Conservation (phyloP, 2,888 invertebrate genomes). For the Conistra vaccinii region DNA sequence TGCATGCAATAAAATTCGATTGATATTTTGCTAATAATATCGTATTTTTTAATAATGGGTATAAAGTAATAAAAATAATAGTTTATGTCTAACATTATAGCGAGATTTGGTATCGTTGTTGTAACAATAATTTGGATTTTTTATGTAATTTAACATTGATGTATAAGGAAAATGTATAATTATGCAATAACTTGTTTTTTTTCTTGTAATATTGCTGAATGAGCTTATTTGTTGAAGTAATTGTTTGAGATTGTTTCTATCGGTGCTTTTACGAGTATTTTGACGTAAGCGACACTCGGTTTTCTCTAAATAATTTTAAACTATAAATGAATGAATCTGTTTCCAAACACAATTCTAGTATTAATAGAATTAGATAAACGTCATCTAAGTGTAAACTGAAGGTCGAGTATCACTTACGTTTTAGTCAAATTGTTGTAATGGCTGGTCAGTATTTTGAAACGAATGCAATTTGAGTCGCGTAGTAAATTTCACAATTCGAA, state of each 20-base stretch:
- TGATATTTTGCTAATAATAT: conserved; percentile 87
- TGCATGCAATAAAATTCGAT: conserved; percentile 88
- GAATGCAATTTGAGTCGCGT: conserved; percentile 53
- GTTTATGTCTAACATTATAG: conserved; percentile 83
- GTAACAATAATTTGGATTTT: conserved; percentile 80
- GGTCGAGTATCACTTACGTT: conserved; percentile 41
- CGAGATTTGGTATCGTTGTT: conserved; percentile 83
- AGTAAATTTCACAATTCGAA: conserved; percentile 15
- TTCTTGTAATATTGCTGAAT: conserved; percentile 69
- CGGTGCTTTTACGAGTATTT: conserved; percentile 65
- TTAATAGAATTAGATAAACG: conserved; percentile 1
- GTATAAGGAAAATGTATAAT: conserved; percentile 74
- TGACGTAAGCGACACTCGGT: conserved; percentile 50
- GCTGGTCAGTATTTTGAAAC: conserved; percentile 47
- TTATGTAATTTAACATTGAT: conserved; percentile 82
- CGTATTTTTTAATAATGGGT: conserved; percentile 74
- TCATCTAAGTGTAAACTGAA: neutral
- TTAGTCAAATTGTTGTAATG: conserved; percentile 34
- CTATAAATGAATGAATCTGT: neutral
- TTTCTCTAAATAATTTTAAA: conserved; percentile 5
- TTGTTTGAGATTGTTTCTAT: conserved; percentile 66
- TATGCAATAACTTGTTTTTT: conserved; percentile 79
- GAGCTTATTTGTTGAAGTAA: conserved; percentile 70
- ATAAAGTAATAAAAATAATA: conserved; percentile 75
- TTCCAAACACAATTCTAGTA: neutral